phyloP scores from a whole-genome alignment of 2,888 invertebrate genomes.

The Papilio gigon region DNA sequence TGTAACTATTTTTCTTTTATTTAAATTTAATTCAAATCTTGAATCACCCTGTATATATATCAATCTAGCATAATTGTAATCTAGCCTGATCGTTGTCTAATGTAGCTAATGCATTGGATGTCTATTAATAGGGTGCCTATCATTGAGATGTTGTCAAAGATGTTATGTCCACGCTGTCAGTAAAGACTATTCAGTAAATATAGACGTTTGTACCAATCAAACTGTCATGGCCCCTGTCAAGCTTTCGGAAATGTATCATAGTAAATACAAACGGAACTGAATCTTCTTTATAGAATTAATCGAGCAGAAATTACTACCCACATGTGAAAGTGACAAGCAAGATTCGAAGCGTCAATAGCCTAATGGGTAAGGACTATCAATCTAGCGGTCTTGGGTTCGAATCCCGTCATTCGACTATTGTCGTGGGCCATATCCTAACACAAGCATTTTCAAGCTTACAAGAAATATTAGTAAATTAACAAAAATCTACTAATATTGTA shows the following conservation, averaged over 20 bases:
- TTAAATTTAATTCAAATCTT: too few species aligned
- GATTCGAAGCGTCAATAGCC: too few species aligned
- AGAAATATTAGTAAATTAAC: too few species aligned
- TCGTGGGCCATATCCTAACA: too few species aligned
- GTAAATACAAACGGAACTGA: background rate
- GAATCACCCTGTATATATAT: too few species aligned
- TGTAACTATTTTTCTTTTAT: too few species aligned
- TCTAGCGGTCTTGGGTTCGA: too few species aligned
- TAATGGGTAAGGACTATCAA: too few species aligned
- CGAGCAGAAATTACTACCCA: background rate
- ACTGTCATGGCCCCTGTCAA: constrained; percentile 4
- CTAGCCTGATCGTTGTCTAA: background rate
- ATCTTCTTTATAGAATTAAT: constrained; percentile 2
- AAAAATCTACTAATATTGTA: too few species aligned
- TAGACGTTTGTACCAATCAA: constrained; percentile 11
- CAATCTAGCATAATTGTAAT: background rate
- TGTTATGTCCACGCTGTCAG: background rate
- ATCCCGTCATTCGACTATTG: too few species aligned
- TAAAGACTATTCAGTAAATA: background rate
- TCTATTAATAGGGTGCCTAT: background rate
- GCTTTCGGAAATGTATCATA: background rate
- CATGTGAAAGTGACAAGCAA: background rate
- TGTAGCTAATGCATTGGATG: background rate
- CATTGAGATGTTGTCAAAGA: background rate
- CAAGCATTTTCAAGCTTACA: too few species aligned